phyloP scores from a whole-genome alignment of 2,888 invertebrate genomes.

The Chymomyza procnemis region DNA sequence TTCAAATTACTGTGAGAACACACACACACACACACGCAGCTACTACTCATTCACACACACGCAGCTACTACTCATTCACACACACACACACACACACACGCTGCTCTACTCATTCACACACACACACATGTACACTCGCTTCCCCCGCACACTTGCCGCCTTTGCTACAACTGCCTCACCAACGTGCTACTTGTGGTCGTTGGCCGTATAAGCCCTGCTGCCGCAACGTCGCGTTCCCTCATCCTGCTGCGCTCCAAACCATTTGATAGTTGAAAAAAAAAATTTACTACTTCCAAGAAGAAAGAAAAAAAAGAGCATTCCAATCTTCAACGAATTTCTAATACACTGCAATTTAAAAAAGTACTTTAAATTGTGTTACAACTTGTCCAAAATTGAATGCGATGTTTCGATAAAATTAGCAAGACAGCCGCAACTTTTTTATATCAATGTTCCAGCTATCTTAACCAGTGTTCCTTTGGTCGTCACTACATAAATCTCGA shows the following conservation, averaged over 20 bases:
- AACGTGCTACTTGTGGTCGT: neutral
- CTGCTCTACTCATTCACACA: neutral
- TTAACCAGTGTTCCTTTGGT: too few species aligned
- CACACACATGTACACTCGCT: conserved; percentile 16
- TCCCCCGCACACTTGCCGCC: conserved; percentile 12
- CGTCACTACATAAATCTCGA: too few species aligned
- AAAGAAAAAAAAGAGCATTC: too few species aligned
- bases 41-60: neutral
- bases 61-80: neutral
- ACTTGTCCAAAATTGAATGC: too few species aligned
- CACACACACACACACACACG: conserved; percentile 18
- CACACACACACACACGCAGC: conserved; percentile 4
- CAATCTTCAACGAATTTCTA: too few species aligned
- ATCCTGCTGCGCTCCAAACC: neutral
- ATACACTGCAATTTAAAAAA: too few species aligned
- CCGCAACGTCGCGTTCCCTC: neutral
- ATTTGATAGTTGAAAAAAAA: neutral
- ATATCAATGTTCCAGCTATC: too few species aligned
- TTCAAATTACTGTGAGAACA: conserved; percentile 74
- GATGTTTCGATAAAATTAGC: too few species aligned
- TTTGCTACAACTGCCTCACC: neutral
- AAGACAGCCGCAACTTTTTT: too few species aligned
- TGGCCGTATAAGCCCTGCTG: neutral
- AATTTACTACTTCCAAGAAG: neutral
- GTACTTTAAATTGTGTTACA: too few species aligned